phyloP scores from a whole-genome alignment of 2,113 vertebrate species.

The Dunckerocampus dactyliophorus region DNA sequence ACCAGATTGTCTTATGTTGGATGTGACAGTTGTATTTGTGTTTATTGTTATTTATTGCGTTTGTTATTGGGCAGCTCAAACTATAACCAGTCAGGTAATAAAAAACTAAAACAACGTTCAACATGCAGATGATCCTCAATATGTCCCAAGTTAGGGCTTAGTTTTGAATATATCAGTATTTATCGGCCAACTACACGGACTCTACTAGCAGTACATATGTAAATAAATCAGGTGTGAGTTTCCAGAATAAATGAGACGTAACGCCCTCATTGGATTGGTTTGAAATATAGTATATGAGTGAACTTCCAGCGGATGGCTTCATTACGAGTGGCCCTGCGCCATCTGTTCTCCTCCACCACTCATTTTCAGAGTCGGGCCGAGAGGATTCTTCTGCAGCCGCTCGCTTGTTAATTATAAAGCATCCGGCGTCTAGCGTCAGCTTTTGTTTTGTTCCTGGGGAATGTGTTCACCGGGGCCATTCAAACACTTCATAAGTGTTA shows the following conservation, averaged over 20 bases:
- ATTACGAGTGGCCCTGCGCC: conserved; percentile 61
- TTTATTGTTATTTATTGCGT: too few species aligned
- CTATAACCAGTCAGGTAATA: too few species aligned
- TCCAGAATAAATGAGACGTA: conserved; percentile 49
- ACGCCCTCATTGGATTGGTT: conserved; percentile 43
- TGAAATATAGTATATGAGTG: conserved; percentile 46
- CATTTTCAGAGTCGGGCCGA: conserved; percentile 44
- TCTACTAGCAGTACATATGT: conserved; percentile 26
- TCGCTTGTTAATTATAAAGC: conserved; percentile 65
- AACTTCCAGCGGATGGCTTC: conserved; percentile 51
- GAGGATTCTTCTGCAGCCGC: conserved; percentile 42
- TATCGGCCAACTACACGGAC: conserved; percentile 21
- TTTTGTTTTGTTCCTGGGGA: conserved; percentile 31
- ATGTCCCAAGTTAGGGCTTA: not conserved
- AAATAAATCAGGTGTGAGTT: conserved; percentile 48
- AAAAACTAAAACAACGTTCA: too few species aligned
- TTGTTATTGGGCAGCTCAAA: too few species aligned
- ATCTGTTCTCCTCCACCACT: conserved; percentile 63
- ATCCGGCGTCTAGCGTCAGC: conserved; percentile 38
- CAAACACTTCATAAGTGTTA: conserved; percentile 43
- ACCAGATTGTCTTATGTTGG: too few species aligned
- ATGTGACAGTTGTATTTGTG: too few species aligned
- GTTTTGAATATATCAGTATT: conserved; percentile 32
- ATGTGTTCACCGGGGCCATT: conserved; percentile 50
- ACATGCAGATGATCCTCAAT: conserved; percentile 12